Evolutionary conservation across 1,140 invertebrate genomes (phyloP).

Genomic region (Trinorchestia longiramus): DNA sequence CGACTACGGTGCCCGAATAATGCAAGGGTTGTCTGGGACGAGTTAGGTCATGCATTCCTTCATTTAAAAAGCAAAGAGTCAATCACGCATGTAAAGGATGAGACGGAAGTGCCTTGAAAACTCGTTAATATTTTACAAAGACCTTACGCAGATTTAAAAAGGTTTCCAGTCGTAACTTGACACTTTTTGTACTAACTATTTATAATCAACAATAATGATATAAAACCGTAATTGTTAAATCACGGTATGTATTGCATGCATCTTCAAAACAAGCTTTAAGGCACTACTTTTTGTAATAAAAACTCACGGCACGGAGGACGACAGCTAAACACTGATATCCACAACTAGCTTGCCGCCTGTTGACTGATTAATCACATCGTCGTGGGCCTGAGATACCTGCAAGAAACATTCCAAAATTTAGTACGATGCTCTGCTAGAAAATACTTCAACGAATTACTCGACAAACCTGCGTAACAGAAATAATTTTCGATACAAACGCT

Average conservation of each 20-base stretch:
- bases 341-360: neutral
- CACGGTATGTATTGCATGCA: neutral
- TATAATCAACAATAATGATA: too few species aligned
- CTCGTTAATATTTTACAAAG: too few species aligned
- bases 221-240: neutral
- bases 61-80: too few species aligned
- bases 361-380: conserved; percentile 15
- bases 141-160: too few species aligned
- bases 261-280: neutral
- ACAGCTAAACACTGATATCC: neutral
- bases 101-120: too few species aligned
- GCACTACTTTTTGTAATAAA: neutral
- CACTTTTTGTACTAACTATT: neutral
- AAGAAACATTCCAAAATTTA: neutral
- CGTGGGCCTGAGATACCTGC: conserved; percentile 5
- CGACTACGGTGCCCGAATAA: too few species aligned
- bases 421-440: neutral
- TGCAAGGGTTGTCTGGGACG: too few species aligned
- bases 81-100: too few species aligned
- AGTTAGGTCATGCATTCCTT: too few species aligned
- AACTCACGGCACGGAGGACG: neutral
- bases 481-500: neutral
- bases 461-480: neutral
- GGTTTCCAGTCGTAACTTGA: neutral
- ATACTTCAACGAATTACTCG: neutral